Conservation (phyloP, 2,797 vertebrate species). For the Chelonia mydas region DNA sequence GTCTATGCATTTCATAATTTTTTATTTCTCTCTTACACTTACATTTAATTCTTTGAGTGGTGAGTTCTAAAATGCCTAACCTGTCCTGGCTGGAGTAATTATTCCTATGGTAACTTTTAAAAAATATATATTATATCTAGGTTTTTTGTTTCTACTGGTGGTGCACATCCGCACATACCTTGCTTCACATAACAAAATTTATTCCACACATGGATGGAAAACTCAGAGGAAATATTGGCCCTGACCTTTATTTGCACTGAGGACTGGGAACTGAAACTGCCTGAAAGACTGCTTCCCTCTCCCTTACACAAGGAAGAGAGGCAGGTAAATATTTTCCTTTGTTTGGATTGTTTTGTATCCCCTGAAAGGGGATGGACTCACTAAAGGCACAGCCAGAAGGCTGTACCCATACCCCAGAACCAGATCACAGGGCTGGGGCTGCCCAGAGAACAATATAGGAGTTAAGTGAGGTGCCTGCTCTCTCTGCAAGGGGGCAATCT, state of each 20-base stretch:
- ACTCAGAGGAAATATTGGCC: too few species aligned
- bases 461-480: not conserved
- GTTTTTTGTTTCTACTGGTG: too few species aligned
- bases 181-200: too few species aligned
- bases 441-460: not conserved
- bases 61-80: too few species aligned
- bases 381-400: not conserved
- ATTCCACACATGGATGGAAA: too few species aligned
- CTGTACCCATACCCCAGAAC: not conserved
- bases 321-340: not conserved
- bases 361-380: not conserved
- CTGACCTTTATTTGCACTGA: not conserved
- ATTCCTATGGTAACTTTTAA: too few species aligned
- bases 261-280: not conserved
- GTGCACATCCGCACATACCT: too few species aligned
- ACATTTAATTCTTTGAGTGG: too few species aligned
- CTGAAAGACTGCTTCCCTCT: not conserved
- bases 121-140: too few species aligned
- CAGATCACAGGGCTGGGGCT: not conserved
- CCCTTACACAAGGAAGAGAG: not conserved
- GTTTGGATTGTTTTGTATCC: not conserved
- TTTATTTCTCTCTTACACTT: too few species aligned
- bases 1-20: too few species aligned
- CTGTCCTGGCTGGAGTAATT: too few species aligned
- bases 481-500: not conserved